phyloP scores from a whole-genome alignment of 2,113 vertebrate genomes.

The Carlito syrichta region DNA sequence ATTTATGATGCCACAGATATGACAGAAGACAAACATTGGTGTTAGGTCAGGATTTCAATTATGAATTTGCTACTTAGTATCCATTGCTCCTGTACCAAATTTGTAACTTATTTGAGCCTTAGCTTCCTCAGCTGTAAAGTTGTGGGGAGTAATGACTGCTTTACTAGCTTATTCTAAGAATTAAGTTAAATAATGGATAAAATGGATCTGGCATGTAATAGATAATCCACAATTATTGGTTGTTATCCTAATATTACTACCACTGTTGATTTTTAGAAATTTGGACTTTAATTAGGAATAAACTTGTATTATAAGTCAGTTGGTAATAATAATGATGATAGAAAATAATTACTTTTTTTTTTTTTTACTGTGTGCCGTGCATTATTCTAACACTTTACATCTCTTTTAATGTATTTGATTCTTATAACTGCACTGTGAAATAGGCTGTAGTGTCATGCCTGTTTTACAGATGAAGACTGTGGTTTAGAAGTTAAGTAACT shows the following conservation, averaged over 20 bases:
- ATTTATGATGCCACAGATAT: not conserved
- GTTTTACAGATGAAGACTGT: not conserved
- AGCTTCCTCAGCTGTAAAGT: not conserved
- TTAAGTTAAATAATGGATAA: not conserved
- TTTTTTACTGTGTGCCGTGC: not conserved
- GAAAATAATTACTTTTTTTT: not conserved
- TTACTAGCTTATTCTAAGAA: not conserved
- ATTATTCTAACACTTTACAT: not conserved
- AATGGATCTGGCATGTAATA: not conserved
- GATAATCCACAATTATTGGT: not conserved
- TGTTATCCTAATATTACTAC: not conserved
- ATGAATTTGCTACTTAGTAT: not conserved
- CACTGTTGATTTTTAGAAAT: not conserved
- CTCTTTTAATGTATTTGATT: not conserved
- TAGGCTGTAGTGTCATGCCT: accelerated
- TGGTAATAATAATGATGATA: not conserved
- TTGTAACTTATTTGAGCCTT: not conserved
- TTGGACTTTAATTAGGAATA: not conserved
- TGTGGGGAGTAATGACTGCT: not conserved
- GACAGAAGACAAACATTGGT: not conserved
- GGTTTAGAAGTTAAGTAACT: not conserved
- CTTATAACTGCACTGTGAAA: not conserved
- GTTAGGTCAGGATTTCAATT: not conserved
- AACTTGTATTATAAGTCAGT: not conserved
- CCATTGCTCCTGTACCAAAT: not conserved